Conservation (phyloP, 2,797 vertebrate genomes). For the Ptychobarbus kaznakovi region DNA sequence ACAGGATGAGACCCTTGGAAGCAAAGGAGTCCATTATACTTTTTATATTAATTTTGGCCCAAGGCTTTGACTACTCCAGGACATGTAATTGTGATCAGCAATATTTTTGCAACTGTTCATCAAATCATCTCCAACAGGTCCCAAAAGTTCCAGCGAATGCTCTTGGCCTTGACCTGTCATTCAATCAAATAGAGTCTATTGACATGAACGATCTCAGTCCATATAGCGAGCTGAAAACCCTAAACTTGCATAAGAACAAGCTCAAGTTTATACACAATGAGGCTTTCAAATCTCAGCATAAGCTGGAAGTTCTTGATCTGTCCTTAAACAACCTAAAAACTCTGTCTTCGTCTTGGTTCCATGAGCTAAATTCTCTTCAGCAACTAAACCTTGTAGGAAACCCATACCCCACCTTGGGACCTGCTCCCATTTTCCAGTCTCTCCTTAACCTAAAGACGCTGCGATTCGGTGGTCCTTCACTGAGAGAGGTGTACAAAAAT, state of each 20-base stretch:
- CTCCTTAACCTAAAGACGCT: conserved; percentile 71
- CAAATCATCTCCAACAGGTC: conserved; percentile 22
- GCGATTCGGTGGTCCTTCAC: conserved; percentile 67
- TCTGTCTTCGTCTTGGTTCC: conserved; percentile 77
- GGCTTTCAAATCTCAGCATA: conserved; percentile 47
- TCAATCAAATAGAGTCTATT: conserved; percentile 52
- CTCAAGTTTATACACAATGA: conserved; percentile 41
- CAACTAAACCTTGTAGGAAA: conserved; percentile 77
- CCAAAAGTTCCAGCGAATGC: conserved; percentile 44
- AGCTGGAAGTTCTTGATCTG: conserved; percentile 76
- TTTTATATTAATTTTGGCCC: conserved; percentile 14
- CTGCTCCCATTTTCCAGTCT: conserved; percentile 69
- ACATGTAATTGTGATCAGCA: conserved; percentile 45
- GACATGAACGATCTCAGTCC: conserved; percentile 29
- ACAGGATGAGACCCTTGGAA: conserved; percentile 34
- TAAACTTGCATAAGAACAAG: conserved; percentile 53
- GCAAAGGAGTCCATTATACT: background rate
- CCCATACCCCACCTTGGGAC: conserved; percentile 73
- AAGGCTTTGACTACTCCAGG: background rate
- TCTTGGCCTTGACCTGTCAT: conserved; percentile 52
- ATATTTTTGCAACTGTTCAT: conserved; percentile 57
- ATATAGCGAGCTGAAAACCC: conserved; percentile 34
- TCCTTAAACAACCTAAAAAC: conserved; percentile 74
- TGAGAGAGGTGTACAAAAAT: conserved; percentile 66
- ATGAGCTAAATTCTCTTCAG: conserved; percentile 70